Base-by-base conservation (phyloP, 1,140 invertebrate genomes). In the Eciton burchellii region DNA sequence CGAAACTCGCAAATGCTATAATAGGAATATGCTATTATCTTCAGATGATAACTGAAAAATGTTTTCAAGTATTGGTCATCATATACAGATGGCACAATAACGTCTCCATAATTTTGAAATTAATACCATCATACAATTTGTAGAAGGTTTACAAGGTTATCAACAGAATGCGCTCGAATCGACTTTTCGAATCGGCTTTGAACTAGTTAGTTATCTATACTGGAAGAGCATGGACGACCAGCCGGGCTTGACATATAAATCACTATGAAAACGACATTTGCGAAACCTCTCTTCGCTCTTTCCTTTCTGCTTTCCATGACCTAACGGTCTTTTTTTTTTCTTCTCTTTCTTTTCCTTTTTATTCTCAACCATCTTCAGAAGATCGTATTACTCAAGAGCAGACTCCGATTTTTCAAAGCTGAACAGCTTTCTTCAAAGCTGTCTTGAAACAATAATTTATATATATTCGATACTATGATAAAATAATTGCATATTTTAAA, bases 181-280 rank as follows among this genome's bases (percentile, higher is more conserved):
- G 6, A 0, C 11, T 35, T 62, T 29, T n/a, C n/a, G 21, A 54
- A 59, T 73, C 41, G 24, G 43, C 29, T 62, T 62, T 26, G 24
- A 16, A 74, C 24, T n/a, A 24, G 43, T 73, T 74, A 60, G 60
- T 60, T 41, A 24, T 57, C 5, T 21, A 19, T 14, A 19, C 54
- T 56, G 29, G n/a, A n/a, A n/a, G n/a, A n/a, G n/a, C n/a, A n/a
- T n/a, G n/a, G n/a, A n/a, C 68, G 41, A 19, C 45, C 49, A 21
- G 16, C 19, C 9, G 72, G 16, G 12, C 24, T 65, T 9, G 26
- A 19, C 56, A 59, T 76, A 65, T 76, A 76, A 76, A 76, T 76
- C 73, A 63, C 59, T 76, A 54, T 65, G 73, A 60, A 76, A 76
- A 76, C 43, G 47, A 76, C 73, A 76, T 52, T 76, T 76, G 73